Evolutionary conservation across 30 jellyfish, hydroid and myxozoan genomes (phyloP).

Genomic region (Cassiopea andromeda): DNA sequence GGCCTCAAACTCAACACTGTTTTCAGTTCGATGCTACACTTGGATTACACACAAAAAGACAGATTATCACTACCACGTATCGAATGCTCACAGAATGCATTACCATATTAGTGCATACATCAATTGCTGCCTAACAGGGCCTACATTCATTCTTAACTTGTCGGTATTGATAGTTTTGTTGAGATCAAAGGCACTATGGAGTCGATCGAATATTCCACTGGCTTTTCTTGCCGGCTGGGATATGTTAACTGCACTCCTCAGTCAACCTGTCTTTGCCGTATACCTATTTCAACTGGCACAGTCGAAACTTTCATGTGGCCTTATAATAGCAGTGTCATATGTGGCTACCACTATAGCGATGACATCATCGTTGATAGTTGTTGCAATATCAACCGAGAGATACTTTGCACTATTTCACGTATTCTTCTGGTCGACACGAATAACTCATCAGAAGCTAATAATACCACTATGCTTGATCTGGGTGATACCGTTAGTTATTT

Average conservation of each 20-base stretch:
- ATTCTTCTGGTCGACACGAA: slow-evolving; percentile 39
- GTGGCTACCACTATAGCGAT: slow-evolving; percentile 25
- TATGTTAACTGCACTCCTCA: slow-evolving; percentile 31
- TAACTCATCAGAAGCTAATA: slow-evolving; percentile 31
- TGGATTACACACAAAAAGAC: background rate
- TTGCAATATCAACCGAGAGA: slow-evolving; percentile 55
- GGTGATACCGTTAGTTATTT: slow-evolving; percentile 29
- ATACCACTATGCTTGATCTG: slow-evolving; percentile 46
- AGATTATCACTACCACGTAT: background rate
- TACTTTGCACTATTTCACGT: slow-evolving; percentile 58
- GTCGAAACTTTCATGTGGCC: slow-evolving; percentile 16
- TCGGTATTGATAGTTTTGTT: slow-evolving; percentile 31
- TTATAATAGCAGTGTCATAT: slow-evolving; percentile 1
- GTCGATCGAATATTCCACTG: slow-evolving; percentile 43
- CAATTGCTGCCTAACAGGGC: slow-evolving; percentile 2
- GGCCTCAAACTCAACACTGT: background rate
- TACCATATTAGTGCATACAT: slow-evolving; percentile 40
- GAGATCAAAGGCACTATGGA: slow-evolving; percentile 12
- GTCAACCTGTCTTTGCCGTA: slow-evolving; percentile 54
- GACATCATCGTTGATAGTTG: slow-evolving; percentile 56
- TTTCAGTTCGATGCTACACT: background rate
- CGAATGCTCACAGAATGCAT: slow-evolving; percentile 18
- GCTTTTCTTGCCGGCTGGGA: slow-evolving; percentile 64
- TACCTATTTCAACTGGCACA: slow-evolving; percentile 34
- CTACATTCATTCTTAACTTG: slow-evolving; percentile 33